Evolutionary conservation across 1,140 invertebrate species (phyloP), one percentile per base, ranked within the genome.

Genomic region (Zaprionus gabonicus): DNA sequence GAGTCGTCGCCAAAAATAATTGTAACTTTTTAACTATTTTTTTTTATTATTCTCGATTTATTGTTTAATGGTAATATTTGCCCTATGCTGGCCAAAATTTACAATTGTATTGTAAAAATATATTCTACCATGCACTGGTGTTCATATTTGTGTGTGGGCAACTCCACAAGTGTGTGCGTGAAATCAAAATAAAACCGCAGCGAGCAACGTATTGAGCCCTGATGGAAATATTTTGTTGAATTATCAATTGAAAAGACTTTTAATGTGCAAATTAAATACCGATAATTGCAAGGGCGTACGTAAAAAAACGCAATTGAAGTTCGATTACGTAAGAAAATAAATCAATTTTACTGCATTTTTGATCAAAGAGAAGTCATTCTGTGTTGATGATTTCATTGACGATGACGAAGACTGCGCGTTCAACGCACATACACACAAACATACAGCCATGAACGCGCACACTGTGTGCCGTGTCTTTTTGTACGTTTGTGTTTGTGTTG

Each of bases 161-260:
- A 84, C 84, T 88, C 84, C 84, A 88, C 84, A 88, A 88, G 84
- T 88, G 84, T 87, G 84, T 69, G 81, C 76, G 78, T 76, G 73
- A 90, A 81, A 86, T 90, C 85, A 90, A 88, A 88, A 88, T 90
- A 90, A 88, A 78, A 77, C 27, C 56, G 77, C 41, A 80, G 58
- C 57, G 71, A 78, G 51, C 59, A 77, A 38, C 28, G 46, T 65
- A 70, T 58, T 38, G 68, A 76, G 65, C 84, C 82, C 84, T 88
- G 81, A 88, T 88, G 84, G 85, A 84, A 84, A 57, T 81, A 81
- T 67, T 81, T 79, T 63, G 56, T 58, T 46, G 56, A 72, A 84
- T 81, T 74, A 69, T 49, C 53, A 59, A 65, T 64, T 71, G 46
- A 90, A 84, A 84, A 73, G 53, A 12, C 58, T 31, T 31, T 36